Evolutionary conservation across 2,888 invertebrate genomes (phyloP).

Genomic region (Melipona bicolor): DNA sequence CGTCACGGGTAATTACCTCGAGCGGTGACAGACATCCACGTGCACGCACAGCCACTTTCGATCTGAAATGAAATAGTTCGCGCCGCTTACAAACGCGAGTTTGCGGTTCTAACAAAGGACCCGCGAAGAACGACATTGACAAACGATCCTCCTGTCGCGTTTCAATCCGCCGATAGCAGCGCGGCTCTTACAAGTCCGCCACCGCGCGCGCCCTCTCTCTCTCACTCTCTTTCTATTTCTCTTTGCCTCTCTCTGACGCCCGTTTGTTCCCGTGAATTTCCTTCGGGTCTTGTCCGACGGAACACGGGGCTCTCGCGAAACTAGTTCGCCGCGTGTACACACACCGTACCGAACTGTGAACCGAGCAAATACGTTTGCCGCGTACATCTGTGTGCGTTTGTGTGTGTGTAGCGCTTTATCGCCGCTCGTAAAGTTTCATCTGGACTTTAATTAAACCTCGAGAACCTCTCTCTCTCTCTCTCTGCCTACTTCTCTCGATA

Average conservation of each 20-base stretch:
- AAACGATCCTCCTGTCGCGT: constrained; percentile 68
- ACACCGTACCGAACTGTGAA: constrained; percentile 4
- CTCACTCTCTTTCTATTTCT: not conserved
- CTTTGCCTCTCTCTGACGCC: constrained; percentile 21
- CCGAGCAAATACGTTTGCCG: constrained; percentile 4
- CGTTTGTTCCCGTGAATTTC: constrained; percentile 51
- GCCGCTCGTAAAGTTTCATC: constrained; percentile 45
- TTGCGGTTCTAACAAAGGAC: constrained; percentile 51
- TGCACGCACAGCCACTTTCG: constrained; percentile 5
- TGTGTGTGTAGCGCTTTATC: constrained; percentile 28
- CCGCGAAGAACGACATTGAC: constrained; percentile 68
- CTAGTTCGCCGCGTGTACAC: constrained; percentile 31
- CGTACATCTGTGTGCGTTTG: too few species aligned
- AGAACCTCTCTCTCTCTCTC: too few species aligned
- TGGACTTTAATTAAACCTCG: constrained; percentile 27
- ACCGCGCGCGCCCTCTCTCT: not conserved
- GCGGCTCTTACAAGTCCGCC: constrained; percentile 48
- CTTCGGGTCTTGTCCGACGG: constrained; percentile 29
- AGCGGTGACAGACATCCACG: not conserved
- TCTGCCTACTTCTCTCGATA: not conserved
- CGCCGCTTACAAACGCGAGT: constrained; percentile 45
- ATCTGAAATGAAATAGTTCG: constrained; percentile 17
- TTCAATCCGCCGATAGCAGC: constrained; percentile 57
- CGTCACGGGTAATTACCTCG: constrained; percentile 1
- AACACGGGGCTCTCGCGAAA: constrained; percentile 4